Percentiles rank a stretch among this genome's conserved stretches.
These are phyloP conservation scores for Gallinago nigripennis DNA, from an alignment of 2,797 vertebrate species.

Conservation along the genomic window DNA sequence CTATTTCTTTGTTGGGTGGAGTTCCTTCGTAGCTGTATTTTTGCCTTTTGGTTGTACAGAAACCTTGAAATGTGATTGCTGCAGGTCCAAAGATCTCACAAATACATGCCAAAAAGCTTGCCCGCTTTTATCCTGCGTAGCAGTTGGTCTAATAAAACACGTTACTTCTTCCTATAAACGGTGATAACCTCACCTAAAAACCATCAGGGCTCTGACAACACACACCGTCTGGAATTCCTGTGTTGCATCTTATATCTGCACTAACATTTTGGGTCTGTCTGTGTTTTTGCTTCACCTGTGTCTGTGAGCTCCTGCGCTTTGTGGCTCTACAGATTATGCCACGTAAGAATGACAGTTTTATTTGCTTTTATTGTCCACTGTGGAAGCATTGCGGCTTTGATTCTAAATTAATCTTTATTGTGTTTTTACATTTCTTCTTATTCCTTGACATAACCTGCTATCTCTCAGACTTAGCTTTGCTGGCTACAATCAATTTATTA, in stretches of 20 bases:
- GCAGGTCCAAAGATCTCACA: not conserved
- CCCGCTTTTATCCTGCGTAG: not conserved
- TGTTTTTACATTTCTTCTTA: constrained; percentile 61
- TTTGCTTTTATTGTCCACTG: constrained; percentile 54
- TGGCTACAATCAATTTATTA: constrained; percentile 64
- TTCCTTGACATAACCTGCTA: constrained; percentile 41
- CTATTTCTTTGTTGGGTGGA: constrained; percentile 26
- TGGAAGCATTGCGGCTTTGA: constrained; percentile 29
- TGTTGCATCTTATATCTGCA: not conserved
- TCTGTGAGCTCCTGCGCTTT: not conserved
- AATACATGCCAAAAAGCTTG: not conserved
- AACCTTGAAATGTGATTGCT: not conserved
- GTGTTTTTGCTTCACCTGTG: not conserved
- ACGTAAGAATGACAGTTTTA: constrained; percentile 46
- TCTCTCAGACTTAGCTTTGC: constrained; percentile 55
- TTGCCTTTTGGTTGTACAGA: not conserved
- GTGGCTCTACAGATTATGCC: constrained; percentile 34
- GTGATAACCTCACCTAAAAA: not conserved
- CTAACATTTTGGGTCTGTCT: accelerated
- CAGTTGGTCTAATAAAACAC: not conserved
- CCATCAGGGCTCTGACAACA: not conserved
- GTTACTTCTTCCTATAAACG: not conserved
- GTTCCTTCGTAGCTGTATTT: not conserved
- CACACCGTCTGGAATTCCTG: not conserved
- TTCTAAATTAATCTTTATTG: constrained; percentile 63